Percentiles rank a stretch among this genome's conserved stretches.
phyloP scores from a whole-genome alignment of 2,113 vertebrate genomes.

The Phaethon lepturus region DNA sequence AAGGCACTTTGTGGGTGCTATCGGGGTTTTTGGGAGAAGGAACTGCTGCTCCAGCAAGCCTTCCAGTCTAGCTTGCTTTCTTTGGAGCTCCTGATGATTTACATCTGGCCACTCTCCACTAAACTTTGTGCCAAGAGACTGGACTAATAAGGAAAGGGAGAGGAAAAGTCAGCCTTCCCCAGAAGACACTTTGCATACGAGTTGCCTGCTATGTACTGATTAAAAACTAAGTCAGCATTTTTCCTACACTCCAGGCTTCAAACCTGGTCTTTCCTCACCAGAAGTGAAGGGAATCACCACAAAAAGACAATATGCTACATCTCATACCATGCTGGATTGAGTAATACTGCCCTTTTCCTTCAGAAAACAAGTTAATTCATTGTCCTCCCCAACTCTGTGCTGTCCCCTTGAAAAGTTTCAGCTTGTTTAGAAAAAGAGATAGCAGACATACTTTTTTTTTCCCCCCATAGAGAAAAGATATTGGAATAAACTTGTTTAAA shows the following conservation, averaged over 20 bases:
- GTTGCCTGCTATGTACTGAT: background rate
- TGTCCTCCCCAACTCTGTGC: fast-evolving
- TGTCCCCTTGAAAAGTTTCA: background rate
- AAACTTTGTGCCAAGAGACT: background rate
- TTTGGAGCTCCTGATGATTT: background rate
- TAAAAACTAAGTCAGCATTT: background rate
- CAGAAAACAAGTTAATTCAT: background rate
- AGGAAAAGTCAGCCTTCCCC: background rate
- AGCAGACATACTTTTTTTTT: background rate
- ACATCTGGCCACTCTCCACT: background rate
- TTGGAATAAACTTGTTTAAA: background rate
- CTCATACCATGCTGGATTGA: background rate
- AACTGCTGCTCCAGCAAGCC: background rate
- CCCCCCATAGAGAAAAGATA: background rate
- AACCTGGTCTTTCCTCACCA: background rate
- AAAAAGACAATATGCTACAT: fast-evolving
- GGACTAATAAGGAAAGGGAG: background rate
- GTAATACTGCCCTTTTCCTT: background rate
- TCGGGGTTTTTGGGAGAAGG: background rate
- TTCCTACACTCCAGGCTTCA: background rate
- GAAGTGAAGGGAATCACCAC: background rate
- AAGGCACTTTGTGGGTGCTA: fast-evolving
- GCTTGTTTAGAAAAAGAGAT: background rate
- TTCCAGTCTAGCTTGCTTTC: background rate
- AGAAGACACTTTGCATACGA: background rate